Conservation (phyloP, 2,113 vertebrate species). For the Dromaius novaehollandiae region DNA sequence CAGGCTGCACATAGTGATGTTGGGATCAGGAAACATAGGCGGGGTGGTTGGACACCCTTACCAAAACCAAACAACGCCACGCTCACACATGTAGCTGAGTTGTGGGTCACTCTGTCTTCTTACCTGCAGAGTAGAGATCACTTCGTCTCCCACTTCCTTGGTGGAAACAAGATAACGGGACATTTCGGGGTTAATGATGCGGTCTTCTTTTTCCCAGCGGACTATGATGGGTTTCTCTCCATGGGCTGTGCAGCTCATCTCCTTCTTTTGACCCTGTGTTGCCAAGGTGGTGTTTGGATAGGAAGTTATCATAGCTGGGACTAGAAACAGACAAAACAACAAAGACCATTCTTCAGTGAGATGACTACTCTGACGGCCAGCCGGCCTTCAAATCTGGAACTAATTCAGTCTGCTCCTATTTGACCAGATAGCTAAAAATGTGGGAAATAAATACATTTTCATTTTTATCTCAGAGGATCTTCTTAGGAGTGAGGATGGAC, state of each 20-base stretch:
- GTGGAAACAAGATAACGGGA: conserved; percentile 94
- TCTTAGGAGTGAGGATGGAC: background rate
- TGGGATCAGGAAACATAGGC: background rate
- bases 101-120: background rate
- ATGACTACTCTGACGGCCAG: background rate
- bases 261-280: conserved; percentile 96
- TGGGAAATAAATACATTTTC: background rate
- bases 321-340: conserved; percentile 72
- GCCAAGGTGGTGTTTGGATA: conserved; percentile 98
- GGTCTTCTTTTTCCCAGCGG: conserved; percentile 98
- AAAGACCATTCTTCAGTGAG: background rate
- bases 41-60: background rate
- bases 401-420: background rate
- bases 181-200: conserved; percentile 97
- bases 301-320: conserved; percentile 99
- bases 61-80: background rate
- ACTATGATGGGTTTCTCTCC: conserved; percentile 99
- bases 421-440: background rate
- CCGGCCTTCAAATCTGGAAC: background rate
- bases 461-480: background rate
- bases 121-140: conserved; percentile 95
- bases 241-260: conserved; percentile 94
- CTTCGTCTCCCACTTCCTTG: conserved; percentile 94
- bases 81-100: background rate
- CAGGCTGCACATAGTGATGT: background rate